Evolutionary conservation across 2,888 invertebrate species (phyloP).

Genomic region (Tetranychus truncatus): DNA sequence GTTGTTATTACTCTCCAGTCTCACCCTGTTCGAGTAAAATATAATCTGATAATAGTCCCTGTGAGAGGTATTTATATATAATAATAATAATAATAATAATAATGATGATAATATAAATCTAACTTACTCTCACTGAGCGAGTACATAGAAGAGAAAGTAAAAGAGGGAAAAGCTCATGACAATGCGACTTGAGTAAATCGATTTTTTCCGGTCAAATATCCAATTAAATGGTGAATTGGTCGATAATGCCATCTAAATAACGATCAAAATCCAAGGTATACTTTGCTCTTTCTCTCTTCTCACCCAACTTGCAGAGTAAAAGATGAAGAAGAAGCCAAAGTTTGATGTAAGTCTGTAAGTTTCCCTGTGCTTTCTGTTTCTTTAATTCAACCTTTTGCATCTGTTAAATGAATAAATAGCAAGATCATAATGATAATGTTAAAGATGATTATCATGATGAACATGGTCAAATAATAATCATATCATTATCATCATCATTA

Average conservation of each 20-base stretch:
- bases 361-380: too few relatives aligned
- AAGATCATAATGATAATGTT: neutral
- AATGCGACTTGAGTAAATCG: neutral
- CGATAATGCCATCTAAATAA: neutral
- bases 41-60: neutral
- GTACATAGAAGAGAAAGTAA: neutral
- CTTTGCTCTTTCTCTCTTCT: neutral
- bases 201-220: neutral
- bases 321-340: too few relatives aligned
- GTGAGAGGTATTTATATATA: neutral
- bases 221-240: slow-evolving; percentile 1
- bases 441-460: neutral
- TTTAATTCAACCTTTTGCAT: too few relatives aligned
- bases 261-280: neutral
- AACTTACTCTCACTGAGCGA: neutral
- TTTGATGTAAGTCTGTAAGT: too few relatives aligned
- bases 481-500: neutral
- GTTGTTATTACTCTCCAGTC: neutral
- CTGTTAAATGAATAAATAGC: neutral
- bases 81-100: neutral
- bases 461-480: neutral
- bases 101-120: neutral
- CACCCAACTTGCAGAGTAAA: too few relatives aligned
- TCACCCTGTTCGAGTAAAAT: neutral
- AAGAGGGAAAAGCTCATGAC: slow-evolving; percentile 1